Conservation (phyloP, 2,113 vertebrate genomes). For the Hydrochoerus hydrochaeris region DNA sequence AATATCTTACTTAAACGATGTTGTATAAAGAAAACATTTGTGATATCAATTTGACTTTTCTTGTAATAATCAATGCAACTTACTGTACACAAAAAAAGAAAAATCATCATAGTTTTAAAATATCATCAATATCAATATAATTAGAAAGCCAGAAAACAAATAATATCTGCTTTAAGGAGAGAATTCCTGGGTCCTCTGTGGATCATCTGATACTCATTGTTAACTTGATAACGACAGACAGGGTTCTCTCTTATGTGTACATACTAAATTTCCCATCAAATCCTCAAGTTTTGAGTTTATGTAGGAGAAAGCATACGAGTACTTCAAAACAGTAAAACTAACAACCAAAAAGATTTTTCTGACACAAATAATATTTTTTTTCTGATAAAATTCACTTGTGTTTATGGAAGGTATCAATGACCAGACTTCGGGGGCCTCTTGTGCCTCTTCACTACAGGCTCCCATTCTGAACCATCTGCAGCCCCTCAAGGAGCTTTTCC, state of each 20-base stretch:
- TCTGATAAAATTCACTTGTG: neutral
- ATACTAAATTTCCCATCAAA: neutral
- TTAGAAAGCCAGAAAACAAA: neutral
- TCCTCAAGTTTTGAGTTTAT: neutral
- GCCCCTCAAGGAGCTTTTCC: slow-evolving; percentile 92
- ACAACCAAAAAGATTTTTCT: neutral
- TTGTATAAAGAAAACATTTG: neutral
- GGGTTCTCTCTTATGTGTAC: neutral
- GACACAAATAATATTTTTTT: neutral
- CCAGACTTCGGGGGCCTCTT: neutral
- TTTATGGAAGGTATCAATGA: neutral
- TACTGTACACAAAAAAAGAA: neutral
- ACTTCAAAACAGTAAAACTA: neutral
- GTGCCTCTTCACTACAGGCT: slow-evolving; percentile 81
- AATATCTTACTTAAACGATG: neutral
- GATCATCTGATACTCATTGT: neutral
- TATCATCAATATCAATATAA: neutral
- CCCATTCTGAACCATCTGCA: slow-evolving; percentile 89
- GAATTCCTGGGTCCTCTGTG: neutral
- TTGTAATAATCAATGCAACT: neutral
- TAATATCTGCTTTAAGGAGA: neutral
- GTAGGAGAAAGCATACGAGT: neutral
- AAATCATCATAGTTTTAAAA: neutral
- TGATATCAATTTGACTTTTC: neutral
- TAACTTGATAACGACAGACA: neutral